These are phyloP conservation scores for Holothuria scabra DNA, from an alignment of 53 echinoderm and acorn worm species.

Conservation along the genomic window DNA sequence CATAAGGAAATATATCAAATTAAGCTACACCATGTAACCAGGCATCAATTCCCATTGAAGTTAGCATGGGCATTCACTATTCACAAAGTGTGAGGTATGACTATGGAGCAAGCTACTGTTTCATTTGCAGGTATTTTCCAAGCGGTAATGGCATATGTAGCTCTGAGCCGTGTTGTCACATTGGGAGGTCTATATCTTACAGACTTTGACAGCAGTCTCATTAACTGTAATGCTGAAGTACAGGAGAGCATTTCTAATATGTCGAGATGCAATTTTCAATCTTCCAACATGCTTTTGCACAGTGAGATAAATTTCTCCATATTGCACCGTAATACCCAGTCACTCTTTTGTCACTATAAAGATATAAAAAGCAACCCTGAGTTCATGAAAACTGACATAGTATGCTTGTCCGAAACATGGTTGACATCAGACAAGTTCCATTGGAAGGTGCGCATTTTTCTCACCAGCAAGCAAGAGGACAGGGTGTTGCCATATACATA, in stretches of 20 bases:
- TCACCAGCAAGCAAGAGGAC: not conserved
- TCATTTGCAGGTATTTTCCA: slow-evolving; percentile 24
- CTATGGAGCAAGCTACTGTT: slow-evolving; percentile 25
- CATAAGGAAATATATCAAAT: no score
- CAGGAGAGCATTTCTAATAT: no score
- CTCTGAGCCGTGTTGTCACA: not conserved
- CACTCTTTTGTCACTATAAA: slow-evolving; percentile 2
- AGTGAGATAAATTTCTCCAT: not conserved
- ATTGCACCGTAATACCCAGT: slow-evolving; percentile 17
- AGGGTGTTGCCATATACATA: slow-evolving; percentile 34
- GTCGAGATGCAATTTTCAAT: no score
- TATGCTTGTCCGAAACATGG: slow-evolving; percentile 30
- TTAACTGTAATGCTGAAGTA: no score
- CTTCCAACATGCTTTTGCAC: not conserved
- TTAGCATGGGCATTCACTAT: slow-evolving; percentile 53
- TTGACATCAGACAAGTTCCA: not conserved
- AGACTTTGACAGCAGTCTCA: not conserved
- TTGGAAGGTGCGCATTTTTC: not conserved
- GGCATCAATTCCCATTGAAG: no score
- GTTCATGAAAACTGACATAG: slow-evolving; percentile 8
- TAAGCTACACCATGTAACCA: no score
- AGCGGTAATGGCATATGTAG: slow-evolving; percentile 35
- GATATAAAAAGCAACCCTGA: slow-evolving; percentile 20
- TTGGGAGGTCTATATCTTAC: not conserved
- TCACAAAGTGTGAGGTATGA: slow-evolving; percentile 28